Conservation (phyloP, 2,888 invertebrate genomes). For the Patella ulyssiponensis region DNA sequence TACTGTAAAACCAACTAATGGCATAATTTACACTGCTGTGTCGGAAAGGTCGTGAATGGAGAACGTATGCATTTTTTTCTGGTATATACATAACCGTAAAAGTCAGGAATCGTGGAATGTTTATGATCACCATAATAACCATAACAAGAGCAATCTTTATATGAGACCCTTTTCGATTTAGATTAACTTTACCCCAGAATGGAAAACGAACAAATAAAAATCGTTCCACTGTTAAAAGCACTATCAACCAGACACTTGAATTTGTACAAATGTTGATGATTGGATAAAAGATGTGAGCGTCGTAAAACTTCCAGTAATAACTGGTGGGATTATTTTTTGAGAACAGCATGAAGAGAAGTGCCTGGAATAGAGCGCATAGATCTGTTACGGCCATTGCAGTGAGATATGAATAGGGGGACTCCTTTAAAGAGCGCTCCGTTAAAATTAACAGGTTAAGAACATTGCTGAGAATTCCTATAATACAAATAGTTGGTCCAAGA, state of each 20-base stretch:
- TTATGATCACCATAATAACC: constrained; percentile 46
- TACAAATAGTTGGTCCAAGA: constrained; percentile 59
- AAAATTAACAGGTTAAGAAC: constrained; percentile 64
- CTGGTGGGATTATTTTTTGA: constrained; percentile 40
- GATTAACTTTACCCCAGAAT: constrained; percentile 62
- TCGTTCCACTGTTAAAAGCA: constrained; percentile 65
- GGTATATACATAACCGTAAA: constrained; percentile 40
- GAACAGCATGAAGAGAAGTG: constrained; percentile 53
- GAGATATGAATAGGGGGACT: constrained; percentile 68
- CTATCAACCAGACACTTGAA: constrained; percentile 64
- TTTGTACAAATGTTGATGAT: constrained; percentile 62
- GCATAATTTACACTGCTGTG: constrained; percentile 38
- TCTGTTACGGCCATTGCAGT: constrained; percentile 65
- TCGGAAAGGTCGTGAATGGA: constrained; percentile 51
- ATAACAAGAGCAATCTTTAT: constrained; percentile 55
- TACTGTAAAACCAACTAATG: constrained; percentile 60
- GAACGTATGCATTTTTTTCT: constrained; percentile 30
- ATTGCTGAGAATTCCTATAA: constrained; percentile 66
- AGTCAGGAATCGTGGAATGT: constrained; percentile 61
- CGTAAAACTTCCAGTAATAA: constrained; percentile 56
- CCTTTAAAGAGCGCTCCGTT: constrained; percentile 60
- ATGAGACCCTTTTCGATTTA: constrained; percentile 58
- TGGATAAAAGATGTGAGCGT: constrained; percentile 59
- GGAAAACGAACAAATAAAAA: constrained; percentile 64
- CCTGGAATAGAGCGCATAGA: constrained; percentile 57